Evolutionary conservation across 1,140 invertebrate genomes (phyloP), one percentile per base, ranked within the genome.

Genomic region (Magallana gigas): DNA sequence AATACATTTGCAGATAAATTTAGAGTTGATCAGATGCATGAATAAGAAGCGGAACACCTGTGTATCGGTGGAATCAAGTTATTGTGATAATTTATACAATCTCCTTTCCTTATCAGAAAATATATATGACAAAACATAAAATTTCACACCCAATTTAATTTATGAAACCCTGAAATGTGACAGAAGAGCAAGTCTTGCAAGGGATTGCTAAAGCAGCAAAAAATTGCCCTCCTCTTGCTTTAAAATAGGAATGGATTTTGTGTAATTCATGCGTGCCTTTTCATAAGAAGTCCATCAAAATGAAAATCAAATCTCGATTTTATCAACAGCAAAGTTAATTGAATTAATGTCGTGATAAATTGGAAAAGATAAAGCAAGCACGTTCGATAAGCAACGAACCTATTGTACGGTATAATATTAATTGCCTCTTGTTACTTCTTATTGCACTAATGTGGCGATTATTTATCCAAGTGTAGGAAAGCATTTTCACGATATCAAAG

Each of bases 81-180:
- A 76, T 76, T 76, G 68, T 76, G 36, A 76, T 76, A 9, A 29
- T 76, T 76, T 76, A 76, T 76, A 29, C 68, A 76, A 29, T 29
- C 14, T 16, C 14, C 60, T 62, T n/a, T 16, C 14, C 60, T 62
- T n/a, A 62, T 62, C 60, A 62, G 14, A 62, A 76, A 76, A 29
- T 29, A 76, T 11, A 76, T 29, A 29, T 76, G 23, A 36, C 9
- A 76, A 76, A 76, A 29, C 68, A 76, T 36, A 23, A 76, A 76
- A 76, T 76, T 76, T 76, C 23, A 76, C 68, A 76, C 68, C 68
- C 68, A 76, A 76, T 76, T 76, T 76, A 23, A 76, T 29, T 76
- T 29, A 12, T 23, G 4, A 36, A 76, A 76, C 18, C 23, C 68
- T 76, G 4, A 76, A 71, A 71, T 71, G 7, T 7, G 36, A 76